Conservation (phyloP, 2,888 invertebrate species). For the Harpagoxenus sublaevis region DNA sequence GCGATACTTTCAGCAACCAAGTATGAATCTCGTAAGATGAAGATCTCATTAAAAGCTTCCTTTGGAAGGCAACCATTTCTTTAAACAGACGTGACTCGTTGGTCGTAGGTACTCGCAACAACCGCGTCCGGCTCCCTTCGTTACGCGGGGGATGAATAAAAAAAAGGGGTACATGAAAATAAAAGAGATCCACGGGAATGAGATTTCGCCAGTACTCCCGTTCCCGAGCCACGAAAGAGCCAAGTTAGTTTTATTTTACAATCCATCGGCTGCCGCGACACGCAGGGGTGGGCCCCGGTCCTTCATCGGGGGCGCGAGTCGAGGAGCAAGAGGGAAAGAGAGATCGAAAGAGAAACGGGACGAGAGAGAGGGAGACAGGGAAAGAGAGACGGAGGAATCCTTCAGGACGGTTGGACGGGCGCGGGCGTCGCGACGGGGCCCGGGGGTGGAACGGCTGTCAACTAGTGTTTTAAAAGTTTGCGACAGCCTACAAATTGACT, state of each 20-base stretch:
- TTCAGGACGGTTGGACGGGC: slow-evolving; percentile 76
- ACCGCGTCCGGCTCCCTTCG: slow-evolving; percentile 41
- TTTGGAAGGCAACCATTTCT: slow-evolving; percentile 61
- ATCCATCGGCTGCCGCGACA: slow-evolving; percentile 83
- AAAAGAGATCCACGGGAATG: slow-evolving; percentile 83
- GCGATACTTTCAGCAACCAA: slow-evolving; percentile 40
- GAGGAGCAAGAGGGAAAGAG: slow-evolving; percentile 38
- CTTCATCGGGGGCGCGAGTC: slow-evolving; percentile 56
- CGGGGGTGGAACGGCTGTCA: slow-evolving; percentile 82
- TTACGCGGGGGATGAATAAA: slow-evolving; percentile 1
- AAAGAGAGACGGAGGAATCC: slow-evolving; percentile 67
- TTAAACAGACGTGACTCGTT: slow-evolving; percentile 48
- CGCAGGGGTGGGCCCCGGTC: slow-evolving; percentile 75
- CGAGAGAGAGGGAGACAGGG: slow-evolving; percentile 12
- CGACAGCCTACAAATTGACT: slow-evolving; percentile 87
- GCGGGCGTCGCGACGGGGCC: slow-evolving; percentile 60
- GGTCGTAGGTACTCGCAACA: slow-evolving; percentile 11
- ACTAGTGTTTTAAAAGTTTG: slow-evolving; percentile 86
- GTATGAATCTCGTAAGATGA: slow-evolving; percentile 42
- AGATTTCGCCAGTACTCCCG: slow-evolving; percentile 83
- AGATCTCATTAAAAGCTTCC: slow-evolving; percentile 46
- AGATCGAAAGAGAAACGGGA: slow-evolving; percentile 30
- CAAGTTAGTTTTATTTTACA: slow-evolving; percentile 86
- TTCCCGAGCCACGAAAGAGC: slow-evolving; percentile 83
- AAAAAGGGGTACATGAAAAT: slow-evolving; percentile 73